Evolutionary conservation across 2,888 invertebrate species (phyloP).

Genomic region (Mechanitis mazaeus): DNA sequence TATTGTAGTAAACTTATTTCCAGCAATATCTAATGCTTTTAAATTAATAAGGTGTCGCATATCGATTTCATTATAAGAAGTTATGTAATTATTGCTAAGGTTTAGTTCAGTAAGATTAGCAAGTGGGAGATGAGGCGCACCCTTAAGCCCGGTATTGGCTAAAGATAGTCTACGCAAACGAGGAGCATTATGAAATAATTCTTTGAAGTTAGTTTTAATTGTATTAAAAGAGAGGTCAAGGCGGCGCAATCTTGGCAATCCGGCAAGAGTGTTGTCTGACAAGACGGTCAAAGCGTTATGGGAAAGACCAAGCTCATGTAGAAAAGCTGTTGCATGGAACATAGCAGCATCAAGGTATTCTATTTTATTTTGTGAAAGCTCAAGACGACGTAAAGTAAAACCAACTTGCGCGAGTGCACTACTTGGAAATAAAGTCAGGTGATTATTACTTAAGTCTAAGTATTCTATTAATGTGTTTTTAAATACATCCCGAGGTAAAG

Average conservation of each 20-base stretch:
- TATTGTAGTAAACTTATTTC: slow-evolving; percentile 82
- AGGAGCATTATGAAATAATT: slow-evolving; percentile 86
- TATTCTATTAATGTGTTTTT: slow-evolving; percentile 84
- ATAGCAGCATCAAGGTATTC: slow-evolving; percentile 89
- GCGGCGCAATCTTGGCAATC: slow-evolving; percentile 81
- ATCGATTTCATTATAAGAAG: slow-evolving; percentile 79
- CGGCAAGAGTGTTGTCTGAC: slow-evolving; percentile 88
- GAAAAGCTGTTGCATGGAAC: slow-evolving; percentile 80
- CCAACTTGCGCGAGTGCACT: slow-evolving; percentile 84
- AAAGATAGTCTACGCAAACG: slow-evolving; percentile 82
- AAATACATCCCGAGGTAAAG: slow-evolving; percentile 84
- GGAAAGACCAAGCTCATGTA: slow-evolving; percentile 83
- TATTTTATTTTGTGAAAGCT: slow-evolving; percentile 83
- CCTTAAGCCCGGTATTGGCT: slow-evolving; percentile 81
- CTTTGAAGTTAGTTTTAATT: slow-evolving; percentile 86
- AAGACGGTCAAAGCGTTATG: slow-evolving; percentile 85
- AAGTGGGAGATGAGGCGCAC: slow-evolving; percentile 82
- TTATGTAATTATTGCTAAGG: slow-evolving; percentile 82
- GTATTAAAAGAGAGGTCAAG: slow-evolving; percentile 85
- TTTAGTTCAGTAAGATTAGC: slow-evolving; percentile 81
- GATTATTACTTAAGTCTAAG: slow-evolving; percentile 84
- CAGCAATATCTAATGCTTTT: slow-evolving; percentile 80
- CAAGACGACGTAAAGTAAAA: slow-evolving; percentile 83
- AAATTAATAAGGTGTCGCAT: slow-evolving; percentile 79
- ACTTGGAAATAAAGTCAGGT: slow-evolving; percentile 82